phyloP scores from a whole-genome alignment of 1,140 invertebrate species.

The Physella acuta region DNA sequence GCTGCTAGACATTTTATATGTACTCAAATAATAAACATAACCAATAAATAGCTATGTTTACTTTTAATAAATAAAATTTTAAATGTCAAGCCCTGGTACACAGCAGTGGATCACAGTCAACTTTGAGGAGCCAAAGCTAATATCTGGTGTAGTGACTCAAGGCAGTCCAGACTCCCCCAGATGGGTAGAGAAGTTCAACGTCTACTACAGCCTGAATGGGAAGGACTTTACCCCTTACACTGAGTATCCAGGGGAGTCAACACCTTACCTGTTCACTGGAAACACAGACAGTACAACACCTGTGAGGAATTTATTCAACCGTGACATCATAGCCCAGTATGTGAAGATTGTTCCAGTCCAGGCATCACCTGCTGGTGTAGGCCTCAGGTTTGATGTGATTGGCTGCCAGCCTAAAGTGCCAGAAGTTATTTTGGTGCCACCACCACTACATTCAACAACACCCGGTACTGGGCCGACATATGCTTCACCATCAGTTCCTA shows the following conservation, averaged over 20 bases:
- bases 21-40: too few species aligned
- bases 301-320: too few species aligned
- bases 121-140: slow-evolving; percentile 69
- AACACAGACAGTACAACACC: too few species aligned
- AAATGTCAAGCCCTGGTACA: slow-evolving; percentile 25
- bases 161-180: slow-evolving; percentile 45
- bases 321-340: slow-evolving; percentile 39
- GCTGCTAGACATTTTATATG: too few species aligned
- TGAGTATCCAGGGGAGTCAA: slow-evolving; percentile 33
- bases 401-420: slow-evolving; percentile 35
- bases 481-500: too few species aligned
- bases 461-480: neutral
- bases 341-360: slow-evolving; percentile 32
- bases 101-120: slow-evolving; percentile 61
- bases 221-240: slow-evolving; percentile 31
- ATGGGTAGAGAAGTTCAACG: slow-evolving; percentile 75
- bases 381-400: slow-evolving; percentile 38
- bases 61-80: too few species aligned
- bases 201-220: slow-evolving; percentile 58
- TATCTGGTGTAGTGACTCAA: slow-evolving; percentile 78
- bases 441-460: neutral
- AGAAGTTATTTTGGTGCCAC: neutral
- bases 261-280: too few species aligned
- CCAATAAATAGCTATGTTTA: too few species aligned
- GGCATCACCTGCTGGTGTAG: slow-evolving; percentile 12